Evolutionary conservation across 2,888 invertebrate species (phyloP).

Genomic region (Hydroisotoma schaefferi): DNA sequence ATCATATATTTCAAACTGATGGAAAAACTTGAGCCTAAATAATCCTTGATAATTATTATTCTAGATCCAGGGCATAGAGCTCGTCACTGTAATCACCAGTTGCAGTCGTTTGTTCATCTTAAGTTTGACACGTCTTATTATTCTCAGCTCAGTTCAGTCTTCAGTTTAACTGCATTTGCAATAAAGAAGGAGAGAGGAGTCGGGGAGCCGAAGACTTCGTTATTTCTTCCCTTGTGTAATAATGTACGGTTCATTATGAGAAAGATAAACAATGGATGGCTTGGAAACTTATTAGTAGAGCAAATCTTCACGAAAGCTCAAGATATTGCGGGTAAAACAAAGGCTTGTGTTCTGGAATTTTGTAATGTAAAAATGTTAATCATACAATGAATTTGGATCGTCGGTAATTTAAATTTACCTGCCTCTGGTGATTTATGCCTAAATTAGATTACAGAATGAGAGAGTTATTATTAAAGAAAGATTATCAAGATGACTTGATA

Average conservation of each 20-base stretch:
- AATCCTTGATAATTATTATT: conserved; percentile 42
- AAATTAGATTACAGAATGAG: conserved; percentile 24
- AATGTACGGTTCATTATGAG: background rate
- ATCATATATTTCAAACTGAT: conserved; percentile 36
- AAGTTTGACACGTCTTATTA: too few species aligned
- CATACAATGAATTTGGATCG: conserved; percentile 12
- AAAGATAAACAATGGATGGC: conserved; percentile 3
- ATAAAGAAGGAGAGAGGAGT: too few species aligned
- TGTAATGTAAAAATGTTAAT: conserved; percentile 15
- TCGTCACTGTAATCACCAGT: conserved; percentile 20
- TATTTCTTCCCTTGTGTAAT: background rate
- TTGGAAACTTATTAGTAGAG: background rate
- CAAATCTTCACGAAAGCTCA: background rate
- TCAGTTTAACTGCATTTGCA: background rate
- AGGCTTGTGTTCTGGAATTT: conserved; percentile 1
- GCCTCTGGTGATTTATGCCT: conserved; percentile 25
- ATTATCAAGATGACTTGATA: conserved; percentile 16
- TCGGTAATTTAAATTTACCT: conserved; percentile 20
- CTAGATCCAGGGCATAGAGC: conserved; percentile 45
- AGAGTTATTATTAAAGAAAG: conserved; percentile 15
- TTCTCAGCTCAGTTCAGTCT: background rate
- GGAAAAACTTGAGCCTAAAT: conserved; percentile 31
- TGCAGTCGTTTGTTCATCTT: background rate
- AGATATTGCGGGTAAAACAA: conserved; percentile 6
- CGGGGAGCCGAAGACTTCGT: background rate